Evolutionary conservation across 23 tunicate species (phyloP), one percentile per base, ranked within the genome.

Genomic region (Pegea sp.): DNA sequence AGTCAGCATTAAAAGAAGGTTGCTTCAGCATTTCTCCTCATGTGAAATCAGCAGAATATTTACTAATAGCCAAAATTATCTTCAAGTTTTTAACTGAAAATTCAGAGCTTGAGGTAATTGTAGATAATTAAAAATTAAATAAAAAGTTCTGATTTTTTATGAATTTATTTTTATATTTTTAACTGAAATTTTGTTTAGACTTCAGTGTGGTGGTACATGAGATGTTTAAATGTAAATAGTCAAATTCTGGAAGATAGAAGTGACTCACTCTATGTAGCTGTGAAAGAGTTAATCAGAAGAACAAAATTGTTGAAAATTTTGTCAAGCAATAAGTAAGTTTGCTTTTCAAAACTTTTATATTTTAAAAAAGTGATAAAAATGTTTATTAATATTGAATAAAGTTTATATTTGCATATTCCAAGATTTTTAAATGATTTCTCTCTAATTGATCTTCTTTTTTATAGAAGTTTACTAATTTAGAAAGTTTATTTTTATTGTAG

Each of bases 191-290:
- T n/a, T n/a, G n/a, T n/a, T n/a, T n/a, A n/a, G n/a, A n/a, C n/a
- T n/a, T n/a, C n/a, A n/a, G n/a, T n/a, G n/a, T 72, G 80, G 80
- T 72, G 80, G 80, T 31, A 64, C 22, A 31, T 72, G 5, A 57
- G 80, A n/a, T 72, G 80, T 51, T 48, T 52, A 22, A 49, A 28
- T 34, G 38, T 63, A 24, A 66, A 72, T 26, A 18, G 52, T 5
- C 70, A 64, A 20, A 30, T 72, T 1, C 20, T 72, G 18, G 21
- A 31, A 27, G 63, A 56, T 24, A 30, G n/a, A n/a, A 38, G 70
- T 22, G 70, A 72, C 3, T 27, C 55, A 13, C 44, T 71, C 24
- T 54, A 29, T 28, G 23, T 25, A 30, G 62, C 44, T 29, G 49
- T 53, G 3, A 30, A 21, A 20, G 4, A 54, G 26, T 16, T 71